phyloP scores from a whole-genome alignment of 1,140 invertebrate genomes.

The Epicauta chinensis region DNA sequence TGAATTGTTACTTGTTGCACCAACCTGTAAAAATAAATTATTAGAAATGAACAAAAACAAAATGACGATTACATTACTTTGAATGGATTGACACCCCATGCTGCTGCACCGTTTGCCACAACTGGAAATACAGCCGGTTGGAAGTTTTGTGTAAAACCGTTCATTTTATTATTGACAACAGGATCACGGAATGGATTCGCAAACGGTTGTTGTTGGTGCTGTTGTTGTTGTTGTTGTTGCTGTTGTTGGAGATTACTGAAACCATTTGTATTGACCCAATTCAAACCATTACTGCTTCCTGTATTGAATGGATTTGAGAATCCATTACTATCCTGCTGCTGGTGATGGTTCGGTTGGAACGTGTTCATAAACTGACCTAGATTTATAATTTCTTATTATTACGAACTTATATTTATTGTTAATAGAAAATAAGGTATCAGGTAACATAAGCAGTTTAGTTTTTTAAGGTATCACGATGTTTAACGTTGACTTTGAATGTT shows the following conservation, averaged over 20 bases:
- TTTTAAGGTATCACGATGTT: too few species aligned
- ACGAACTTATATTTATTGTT: too few species aligned
- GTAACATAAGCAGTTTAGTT: too few species aligned
- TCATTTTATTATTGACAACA: slow-evolving; percentile 19
- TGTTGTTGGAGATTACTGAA: slow-evolving; percentile 13
- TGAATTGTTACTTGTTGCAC: slow-evolving; percentile 30
- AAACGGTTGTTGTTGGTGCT: slow-evolving; percentile 22
- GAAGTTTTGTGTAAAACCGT: slow-evolving; percentile 31
- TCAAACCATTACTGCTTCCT: slow-evolving; percentile 14
- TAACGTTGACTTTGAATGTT: too few species aligned
- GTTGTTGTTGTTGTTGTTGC: slow-evolving; percentile 24
- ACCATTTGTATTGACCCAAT: slow-evolving; percentile 5
- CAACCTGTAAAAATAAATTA: slow-evolving; percentile 30
- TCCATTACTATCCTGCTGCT: slow-evolving; percentile 19
- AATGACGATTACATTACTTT: slow-evolving; percentile 30
- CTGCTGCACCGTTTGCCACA: slow-evolving; percentile 17
- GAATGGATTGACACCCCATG: slow-evolving; percentile 39
- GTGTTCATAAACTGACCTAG: slow-evolving; percentile 38
- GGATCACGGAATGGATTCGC: slow-evolving; percentile 31
- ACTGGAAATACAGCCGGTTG: slow-evolving; percentile 25
- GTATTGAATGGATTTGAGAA: slow-evolving; percentile 26
- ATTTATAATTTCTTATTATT: too few species aligned
- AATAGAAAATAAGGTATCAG: too few species aligned
- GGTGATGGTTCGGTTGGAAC: slow-evolving; percentile 25
- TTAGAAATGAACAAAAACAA: background rate